phyloP scores from a whole-genome alignment of 2,888 invertebrate genomes.

The Drosophila hamatofila region DNA sequence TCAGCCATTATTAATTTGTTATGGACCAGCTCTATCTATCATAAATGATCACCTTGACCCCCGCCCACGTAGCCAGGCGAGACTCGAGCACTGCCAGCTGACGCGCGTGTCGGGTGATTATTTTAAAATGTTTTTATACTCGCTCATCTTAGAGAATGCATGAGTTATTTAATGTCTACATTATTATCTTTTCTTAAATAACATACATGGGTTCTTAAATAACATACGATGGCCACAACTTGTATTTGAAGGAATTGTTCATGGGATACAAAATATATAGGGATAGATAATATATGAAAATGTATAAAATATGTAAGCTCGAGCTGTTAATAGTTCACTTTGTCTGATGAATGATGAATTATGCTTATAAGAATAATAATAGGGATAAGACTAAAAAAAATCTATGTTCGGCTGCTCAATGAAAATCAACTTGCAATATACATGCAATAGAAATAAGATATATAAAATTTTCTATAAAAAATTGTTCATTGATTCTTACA shows the following conservation, averaged over 20 bases:
- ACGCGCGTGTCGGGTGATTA: slow-evolving; percentile 18
- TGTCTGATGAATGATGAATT: no score
- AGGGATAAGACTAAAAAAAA: no score
- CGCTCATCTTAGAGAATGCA: slow-evolving; percentile 3
- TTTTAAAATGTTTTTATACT: slow-evolving; percentile 13
- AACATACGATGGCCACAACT: not conserved
- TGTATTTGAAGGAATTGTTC: not conserved
- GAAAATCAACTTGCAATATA: no score
- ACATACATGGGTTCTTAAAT: no score
- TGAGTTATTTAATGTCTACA: not conserved
- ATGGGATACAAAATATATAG: no score
- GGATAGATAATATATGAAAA: not conserved
- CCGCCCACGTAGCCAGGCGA: slow-evolving; percentile 18
- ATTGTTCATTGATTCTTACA: no score
- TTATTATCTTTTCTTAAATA: not conserved
- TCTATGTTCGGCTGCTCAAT: no score
- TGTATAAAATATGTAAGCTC: not conserved
- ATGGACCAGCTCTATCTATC: slow-evolving; percentile 60
- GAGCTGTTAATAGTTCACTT: not conserved
- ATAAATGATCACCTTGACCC: slow-evolving; percentile 58
- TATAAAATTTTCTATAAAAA: no score
- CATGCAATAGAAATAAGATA: no score
- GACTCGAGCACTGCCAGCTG: slow-evolving; percentile 36
- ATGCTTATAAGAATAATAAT: no score
- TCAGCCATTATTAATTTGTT: slow-evolving; percentile 68